These are phyloP conservation scores for Hydractinia symbiolongicarpus DNA, from an alignment of 30 jellyfish, hydroid and myxozoan genomes.

Conservation along the genomic window DNA sequence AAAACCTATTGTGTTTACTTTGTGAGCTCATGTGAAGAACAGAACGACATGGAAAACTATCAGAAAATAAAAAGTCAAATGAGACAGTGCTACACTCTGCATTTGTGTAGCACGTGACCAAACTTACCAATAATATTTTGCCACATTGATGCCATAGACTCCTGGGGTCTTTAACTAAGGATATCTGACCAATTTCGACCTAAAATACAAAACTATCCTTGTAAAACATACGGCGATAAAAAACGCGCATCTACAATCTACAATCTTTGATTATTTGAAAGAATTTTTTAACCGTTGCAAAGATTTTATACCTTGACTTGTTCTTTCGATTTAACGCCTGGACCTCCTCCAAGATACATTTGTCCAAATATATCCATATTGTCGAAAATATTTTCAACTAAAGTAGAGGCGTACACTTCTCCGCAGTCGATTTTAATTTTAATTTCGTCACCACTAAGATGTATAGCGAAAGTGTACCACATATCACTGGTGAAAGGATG, in stretches of 20 bases:
- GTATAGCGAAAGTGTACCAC: conserved; percentile 71
- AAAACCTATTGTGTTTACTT: too few species aligned
- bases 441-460: conserved; percentile 34
- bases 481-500: conserved; percentile 45
- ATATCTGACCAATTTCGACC: conserved; percentile 20
- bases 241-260: too few species aligned
- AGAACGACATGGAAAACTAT: too few species aligned
- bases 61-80: too few species aligned
- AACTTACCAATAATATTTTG: conserved; percentile 9
- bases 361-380: conserved; percentile 76
- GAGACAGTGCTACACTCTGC: too few species aligned
- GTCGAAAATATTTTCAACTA: conserved; percentile 23
- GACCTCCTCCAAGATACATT: conserved; percentile 82
- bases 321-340: conserved; percentile 51
- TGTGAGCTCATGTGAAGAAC: too few species aligned
- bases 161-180: not conserved
- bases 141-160: conserved; percentile 25
- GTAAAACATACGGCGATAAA: too few species aligned
- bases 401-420: conserved; percentile 37
- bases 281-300: too few species aligned
- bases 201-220: not conserved
- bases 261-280: too few species aligned
- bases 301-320: conserved; percentile 1
- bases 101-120: too few species aligned
- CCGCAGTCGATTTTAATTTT: conserved; percentile 49